A percentile compares a stretch with the other conserved stretches of the same genome.
phyloP scores from a whole-genome alignment of 2,888 invertebrate species.

The Teleogryllus oceanicus region DNA sequence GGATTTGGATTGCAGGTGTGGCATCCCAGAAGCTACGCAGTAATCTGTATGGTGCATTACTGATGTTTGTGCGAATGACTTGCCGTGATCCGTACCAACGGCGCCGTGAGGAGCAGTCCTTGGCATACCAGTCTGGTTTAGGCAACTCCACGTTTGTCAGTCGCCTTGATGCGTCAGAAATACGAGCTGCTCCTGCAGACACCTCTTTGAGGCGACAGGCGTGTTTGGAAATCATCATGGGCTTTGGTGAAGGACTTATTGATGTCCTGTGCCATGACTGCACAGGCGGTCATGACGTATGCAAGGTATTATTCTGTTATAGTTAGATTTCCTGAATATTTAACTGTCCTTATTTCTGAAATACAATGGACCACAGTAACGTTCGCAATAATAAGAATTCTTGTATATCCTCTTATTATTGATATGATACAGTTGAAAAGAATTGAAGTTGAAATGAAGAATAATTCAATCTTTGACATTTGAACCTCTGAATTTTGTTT shows the following conservation, averaged over 20 bases:
- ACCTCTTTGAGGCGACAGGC: constrained; percentile 44
- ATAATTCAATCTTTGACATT: no score
- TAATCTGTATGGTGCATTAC: constrained; percentile 78
- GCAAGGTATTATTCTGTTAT: constrained; percentile 52
- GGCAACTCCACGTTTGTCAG: constrained; percentile 49
- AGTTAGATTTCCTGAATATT: no score
- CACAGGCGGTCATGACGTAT: constrained; percentile 83
- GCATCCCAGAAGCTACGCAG: constrained; percentile 79
- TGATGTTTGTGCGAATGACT: constrained; percentile 72
- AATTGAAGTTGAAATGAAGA: no score
- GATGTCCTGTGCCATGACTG: constrained; percentile 81
- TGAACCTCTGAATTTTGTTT: no score
- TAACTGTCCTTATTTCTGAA: no score
- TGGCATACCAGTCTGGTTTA: constrained; percentile 37
- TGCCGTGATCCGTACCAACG: constrained; percentile 47
- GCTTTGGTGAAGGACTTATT: constrained; percentile 77
- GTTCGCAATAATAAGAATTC: no score
- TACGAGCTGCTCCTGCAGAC: neutral
- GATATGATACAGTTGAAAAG: no score
- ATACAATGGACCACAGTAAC: no score
- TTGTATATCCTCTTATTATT: no score
- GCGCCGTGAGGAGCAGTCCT: constrained; percentile 52
- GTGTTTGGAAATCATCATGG: constrained; percentile 61
- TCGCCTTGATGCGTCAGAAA: constrained; percentile 59
- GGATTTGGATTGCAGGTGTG: constrained; percentile 52